Evolutionary conservation across 1,140 invertebrate species (phyloP).

Genomic region (Drosophila tropicalis): DNA sequence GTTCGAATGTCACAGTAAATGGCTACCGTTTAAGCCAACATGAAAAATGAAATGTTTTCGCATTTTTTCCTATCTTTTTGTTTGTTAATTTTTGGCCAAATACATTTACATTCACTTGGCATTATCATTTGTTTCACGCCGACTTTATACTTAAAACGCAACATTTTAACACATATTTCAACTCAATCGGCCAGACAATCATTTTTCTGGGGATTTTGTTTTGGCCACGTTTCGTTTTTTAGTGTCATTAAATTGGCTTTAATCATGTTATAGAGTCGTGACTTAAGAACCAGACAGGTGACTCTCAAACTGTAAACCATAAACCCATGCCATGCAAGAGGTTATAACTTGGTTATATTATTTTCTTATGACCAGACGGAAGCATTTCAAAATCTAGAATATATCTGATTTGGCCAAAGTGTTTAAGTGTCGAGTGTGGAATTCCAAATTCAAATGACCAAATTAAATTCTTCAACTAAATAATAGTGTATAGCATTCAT

Average conservation of each 20-base stretch:
- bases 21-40: conserved; percentile 39
- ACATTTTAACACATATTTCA: conserved; percentile 17
- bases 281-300: background rate
- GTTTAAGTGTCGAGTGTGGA: too few species aligned
- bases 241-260: conserved; percentile 64
- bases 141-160: conserved; percentile 18
- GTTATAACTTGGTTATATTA: too few species aligned
- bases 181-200: conserved; percentile 8
- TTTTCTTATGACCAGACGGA: too few species aligned
- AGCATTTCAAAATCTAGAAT: too few species aligned
- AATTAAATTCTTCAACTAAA: too few species aligned
- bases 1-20: conserved; percentile 27
- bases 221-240: conserved; percentile 28
- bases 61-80: conserved; percentile 8
- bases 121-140: conserved; percentile 33
- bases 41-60: conserved; percentile 38
- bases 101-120: conserved; percentile 23
- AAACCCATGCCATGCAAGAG: background rate
- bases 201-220: background rate
- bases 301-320: conserved; percentile 31
- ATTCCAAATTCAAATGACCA: too few species aligned
- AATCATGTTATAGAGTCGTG: conserved; percentile 54
- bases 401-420: too few species aligned
- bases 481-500: too few species aligned
- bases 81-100: conserved; percentile 34